Conservation (phyloP, 1,140 invertebrate species). For the Archegozetes longisetosus region DNA sequence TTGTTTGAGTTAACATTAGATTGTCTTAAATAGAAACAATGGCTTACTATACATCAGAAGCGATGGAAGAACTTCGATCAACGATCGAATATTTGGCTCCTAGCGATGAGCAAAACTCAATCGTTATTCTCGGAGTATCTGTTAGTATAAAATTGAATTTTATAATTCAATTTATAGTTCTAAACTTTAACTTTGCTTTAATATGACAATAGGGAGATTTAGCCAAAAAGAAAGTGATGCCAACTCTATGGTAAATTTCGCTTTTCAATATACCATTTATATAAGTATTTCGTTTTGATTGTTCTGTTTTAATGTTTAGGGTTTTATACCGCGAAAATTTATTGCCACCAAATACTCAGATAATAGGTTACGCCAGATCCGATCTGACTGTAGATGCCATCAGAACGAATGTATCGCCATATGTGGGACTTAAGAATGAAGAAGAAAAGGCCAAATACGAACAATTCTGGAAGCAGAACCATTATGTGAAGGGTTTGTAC, state of each 20-base stretch:
- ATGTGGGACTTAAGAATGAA: slow-evolving; percentile 37
- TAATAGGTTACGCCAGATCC: slow-evolving; percentile 85
- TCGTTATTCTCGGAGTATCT: no score
- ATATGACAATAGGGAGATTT: slow-evolving; percentile 32
- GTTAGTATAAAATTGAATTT: no score
- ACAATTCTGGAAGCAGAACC: slow-evolving; percentile 32
- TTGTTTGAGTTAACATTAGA: no score
- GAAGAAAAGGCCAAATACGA: slow-evolving; percentile 35
- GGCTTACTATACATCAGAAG: no score
- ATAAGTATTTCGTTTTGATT: background rate
- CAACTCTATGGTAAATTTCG: slow-evolving; percentile 39
- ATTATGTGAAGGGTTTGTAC: slow-evolving; percentile 32
- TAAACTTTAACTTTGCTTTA: no score
- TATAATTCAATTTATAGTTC: no score
- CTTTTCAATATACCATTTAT: background rate
- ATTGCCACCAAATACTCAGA: slow-evolving; percentile 67
- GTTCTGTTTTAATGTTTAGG: slow-evolving; percentile 23
- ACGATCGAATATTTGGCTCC: no score
- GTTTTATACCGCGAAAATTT: slow-evolving; percentile 77
- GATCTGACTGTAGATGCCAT: slow-evolving; percentile 57
- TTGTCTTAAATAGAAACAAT: no score
- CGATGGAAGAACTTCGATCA: no score
- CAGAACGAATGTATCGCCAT: slow-evolving; percentile 45
- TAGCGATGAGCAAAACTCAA: no score
- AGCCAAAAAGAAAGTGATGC: slow-evolving; percentile 7